These are phyloP conservation scores for Thamnophis sirtalis DNA, from an alignment of 2,113 vertebrate genomes.

Conservation along the genomic window DNA sequence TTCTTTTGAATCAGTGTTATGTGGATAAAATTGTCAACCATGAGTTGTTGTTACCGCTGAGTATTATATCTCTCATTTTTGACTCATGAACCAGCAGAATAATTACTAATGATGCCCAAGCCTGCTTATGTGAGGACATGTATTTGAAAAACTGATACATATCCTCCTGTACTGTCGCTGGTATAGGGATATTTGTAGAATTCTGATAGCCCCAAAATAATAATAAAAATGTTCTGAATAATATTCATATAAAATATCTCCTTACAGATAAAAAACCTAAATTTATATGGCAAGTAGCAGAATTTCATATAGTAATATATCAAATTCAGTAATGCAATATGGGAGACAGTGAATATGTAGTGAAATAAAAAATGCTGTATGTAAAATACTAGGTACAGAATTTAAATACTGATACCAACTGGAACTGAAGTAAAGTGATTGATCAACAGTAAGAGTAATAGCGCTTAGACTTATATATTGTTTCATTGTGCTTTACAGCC, in stretches of 20 bases:
- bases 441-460: not conserved
- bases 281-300: not conserved
- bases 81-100: conserved; percentile 17
- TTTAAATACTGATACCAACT: not conserved
- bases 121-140: not conserved
- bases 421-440: not conserved
- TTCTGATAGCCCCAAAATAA: not conserved
- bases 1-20: conserved; percentile 46
- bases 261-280: not conserved
- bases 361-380: not conserved
- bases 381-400: not conserved
- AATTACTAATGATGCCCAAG: conserved; percentile 18
- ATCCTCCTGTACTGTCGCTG: not conserved
- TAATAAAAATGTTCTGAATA: not conserved
- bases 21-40: conserved; percentile 39
- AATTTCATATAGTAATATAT: not conserved
- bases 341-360: not conserved
- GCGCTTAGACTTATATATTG: too few relatives aligned
- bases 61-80: not conserved
- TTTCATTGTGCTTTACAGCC: too few relatives aligned
- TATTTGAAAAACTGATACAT: not conserved
- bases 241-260: not conserved
- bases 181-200: not conserved
- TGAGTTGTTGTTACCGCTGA: conserved; percentile 17
- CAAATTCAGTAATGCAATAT: not conserved